Evolutionary conservation across 2,797 vertebrate genomes (phyloP).

Genomic region (Prunella strophiata): DNA sequence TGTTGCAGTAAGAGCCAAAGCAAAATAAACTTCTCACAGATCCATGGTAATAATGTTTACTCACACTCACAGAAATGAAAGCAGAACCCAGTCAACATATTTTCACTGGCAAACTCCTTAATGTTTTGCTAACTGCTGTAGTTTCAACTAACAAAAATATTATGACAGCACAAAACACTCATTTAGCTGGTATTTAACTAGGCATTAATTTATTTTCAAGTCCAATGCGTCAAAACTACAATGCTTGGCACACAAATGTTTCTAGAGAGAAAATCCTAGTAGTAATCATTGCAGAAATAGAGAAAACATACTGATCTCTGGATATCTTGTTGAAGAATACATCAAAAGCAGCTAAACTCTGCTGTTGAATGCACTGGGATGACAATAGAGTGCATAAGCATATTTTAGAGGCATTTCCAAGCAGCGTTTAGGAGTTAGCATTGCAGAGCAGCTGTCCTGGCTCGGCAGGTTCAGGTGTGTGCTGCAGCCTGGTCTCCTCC

Average conservation of each 20-base stretch:
- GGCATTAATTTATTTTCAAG: slow-evolving; percentile 41
- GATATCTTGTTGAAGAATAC: neutral
- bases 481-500: neutral
- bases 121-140: neutral
- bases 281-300: neutral
- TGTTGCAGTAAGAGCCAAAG: neutral
- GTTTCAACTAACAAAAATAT: slow-evolving; percentile 58
- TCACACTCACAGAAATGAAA: neutral
- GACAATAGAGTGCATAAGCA: neutral
- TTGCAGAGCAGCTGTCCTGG: neutral
- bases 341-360: neutral
- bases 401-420: neutral
- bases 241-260: neutral
- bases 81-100: neutral
- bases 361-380: neutral
- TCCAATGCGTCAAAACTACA: slow-evolving; percentile 12
- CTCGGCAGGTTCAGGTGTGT: rapidly evolving
- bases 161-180: slow-evolving; percentile 27
- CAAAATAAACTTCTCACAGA: neutral
- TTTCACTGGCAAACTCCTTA: neutral
- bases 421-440: rapidly evolving
- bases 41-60: neutral
- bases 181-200: slow-evolving; percentile 11
- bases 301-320: neutral
- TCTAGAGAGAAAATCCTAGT: neutral